A percentile compares a stretch with the other conserved stretches of the same genome.
phyloP scores from a whole-genome alignment of 2,888 invertebrate species.

The Drosophila pseudotalamancana region DNA sequence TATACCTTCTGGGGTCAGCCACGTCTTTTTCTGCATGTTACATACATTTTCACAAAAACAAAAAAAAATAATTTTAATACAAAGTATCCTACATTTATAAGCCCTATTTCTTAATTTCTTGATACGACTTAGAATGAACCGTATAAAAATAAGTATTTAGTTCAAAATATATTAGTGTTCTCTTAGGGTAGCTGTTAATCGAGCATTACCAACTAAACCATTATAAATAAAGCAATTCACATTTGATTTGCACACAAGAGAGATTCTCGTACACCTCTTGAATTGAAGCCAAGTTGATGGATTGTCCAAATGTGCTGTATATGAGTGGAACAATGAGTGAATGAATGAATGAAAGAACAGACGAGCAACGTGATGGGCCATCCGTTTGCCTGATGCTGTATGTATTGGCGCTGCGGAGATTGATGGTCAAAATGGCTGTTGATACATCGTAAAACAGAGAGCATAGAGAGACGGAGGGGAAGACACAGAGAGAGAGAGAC shows the following conservation, averaged over 20 bases:
- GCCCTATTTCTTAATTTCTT: too few species aligned
- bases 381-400: constrained; percentile 48
- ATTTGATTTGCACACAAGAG: constrained; percentile 18
- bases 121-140: too few species aligned
- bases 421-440: constrained; percentile 77
- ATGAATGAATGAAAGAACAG: constrained; percentile 43
- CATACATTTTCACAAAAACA: too few species aligned
- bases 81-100: too few species aligned
- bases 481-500: constrained; percentile 4
- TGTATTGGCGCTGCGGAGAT: constrained; percentile 64
- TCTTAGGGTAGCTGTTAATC: background rate
- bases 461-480: background rate
- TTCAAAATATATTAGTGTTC: background rate
- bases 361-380: constrained; percentile 32
- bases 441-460: constrained; percentile 58
- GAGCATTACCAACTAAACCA: background rate
- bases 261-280: constrained; percentile 30
- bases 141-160: too few species aligned
- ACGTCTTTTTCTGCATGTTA: too few species aligned
- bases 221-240: background rate
- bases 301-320: constrained; percentile 71
- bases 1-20: too few species aligned
- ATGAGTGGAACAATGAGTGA: constrained; percentile 52
- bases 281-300: constrained; percentile 56
- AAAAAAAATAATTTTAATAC: too few species aligned